Conservation (phyloP, 2,113 vertebrate species). For the Dermatemys mawii region DNA sequence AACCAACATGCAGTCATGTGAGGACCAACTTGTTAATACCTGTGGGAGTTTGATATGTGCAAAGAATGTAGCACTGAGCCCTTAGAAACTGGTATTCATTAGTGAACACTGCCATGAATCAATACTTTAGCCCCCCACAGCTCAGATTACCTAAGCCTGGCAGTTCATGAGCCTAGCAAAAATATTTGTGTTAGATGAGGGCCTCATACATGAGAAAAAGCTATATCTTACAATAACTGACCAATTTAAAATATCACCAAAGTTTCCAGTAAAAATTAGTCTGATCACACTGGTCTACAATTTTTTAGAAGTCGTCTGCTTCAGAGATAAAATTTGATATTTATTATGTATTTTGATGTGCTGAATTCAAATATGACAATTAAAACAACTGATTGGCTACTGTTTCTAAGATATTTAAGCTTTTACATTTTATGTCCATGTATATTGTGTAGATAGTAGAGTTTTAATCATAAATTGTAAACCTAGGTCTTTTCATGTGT, state of each 20-base stretch:
- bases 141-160: not conserved
- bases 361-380: no score
- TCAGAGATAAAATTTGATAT: no score
- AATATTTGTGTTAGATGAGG: not conserved
- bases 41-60: not conserved
- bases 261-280: not conserved
- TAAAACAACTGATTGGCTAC: no score
- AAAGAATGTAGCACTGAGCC: not conserved
- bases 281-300: no score
- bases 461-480: no score
- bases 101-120: not conserved
- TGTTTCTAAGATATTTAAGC: no score
- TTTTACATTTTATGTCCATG: no score
- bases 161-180: not conserved
- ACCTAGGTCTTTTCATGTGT: no score
- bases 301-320: no score
- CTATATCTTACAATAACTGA: not conserved
- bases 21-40: not conserved
- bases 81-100: accelerated
- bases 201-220: not conserved
- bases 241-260: not conserved
- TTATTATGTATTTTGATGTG: no score
- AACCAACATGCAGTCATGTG: not conserved
- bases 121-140: not conserved
- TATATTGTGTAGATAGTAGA: no score